phyloP scores from a whole-genome alignment of 2,113 vertebrate species.

The Turdus rufiventris region DNA sequence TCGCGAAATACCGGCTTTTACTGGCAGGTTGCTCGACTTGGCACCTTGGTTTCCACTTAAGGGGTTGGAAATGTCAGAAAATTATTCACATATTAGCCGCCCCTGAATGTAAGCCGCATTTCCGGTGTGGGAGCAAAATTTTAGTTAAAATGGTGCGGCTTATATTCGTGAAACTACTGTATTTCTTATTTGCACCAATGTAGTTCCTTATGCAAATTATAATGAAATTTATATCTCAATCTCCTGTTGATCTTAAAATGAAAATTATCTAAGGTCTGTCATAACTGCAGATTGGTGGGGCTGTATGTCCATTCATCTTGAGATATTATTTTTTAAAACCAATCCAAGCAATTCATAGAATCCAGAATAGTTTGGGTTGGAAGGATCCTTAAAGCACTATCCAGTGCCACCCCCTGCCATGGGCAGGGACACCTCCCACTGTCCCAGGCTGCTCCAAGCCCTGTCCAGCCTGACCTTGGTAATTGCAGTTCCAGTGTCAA shows the following conservation, averaged over 20 bases:
- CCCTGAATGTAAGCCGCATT: too few species aligned
- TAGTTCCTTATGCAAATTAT: not conserved
- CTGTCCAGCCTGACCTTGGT: not conserved
- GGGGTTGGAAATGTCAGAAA: too few species aligned
- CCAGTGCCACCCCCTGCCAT: not conserved
- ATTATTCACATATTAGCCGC: too few species aligned
- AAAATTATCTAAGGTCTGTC: not conserved
- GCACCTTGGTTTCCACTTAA: too few species aligned
- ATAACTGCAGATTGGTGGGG: not conserved
- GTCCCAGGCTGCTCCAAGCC: not conserved
- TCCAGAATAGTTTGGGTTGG: not conserved
- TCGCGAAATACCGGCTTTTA: too few species aligned
- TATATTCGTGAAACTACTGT: too few species aligned
- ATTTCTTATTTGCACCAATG: not conserved
- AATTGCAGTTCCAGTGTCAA: not conserved
- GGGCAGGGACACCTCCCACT: not conserved
- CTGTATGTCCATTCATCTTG: not conserved
- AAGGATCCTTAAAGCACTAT: not conserved
- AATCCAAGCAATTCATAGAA: not conserved
- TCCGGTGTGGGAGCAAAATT: too few species aligned
- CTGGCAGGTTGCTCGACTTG: too few species aligned
- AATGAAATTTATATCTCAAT: not conserved
- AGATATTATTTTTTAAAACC: not conserved
- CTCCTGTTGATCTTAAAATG: not conserved
- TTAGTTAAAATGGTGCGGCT: too few species aligned